Base-by-base conservation (phyloP, 2,113 vertebrate genomes). In the Lophotis ruficrista region DNA sequence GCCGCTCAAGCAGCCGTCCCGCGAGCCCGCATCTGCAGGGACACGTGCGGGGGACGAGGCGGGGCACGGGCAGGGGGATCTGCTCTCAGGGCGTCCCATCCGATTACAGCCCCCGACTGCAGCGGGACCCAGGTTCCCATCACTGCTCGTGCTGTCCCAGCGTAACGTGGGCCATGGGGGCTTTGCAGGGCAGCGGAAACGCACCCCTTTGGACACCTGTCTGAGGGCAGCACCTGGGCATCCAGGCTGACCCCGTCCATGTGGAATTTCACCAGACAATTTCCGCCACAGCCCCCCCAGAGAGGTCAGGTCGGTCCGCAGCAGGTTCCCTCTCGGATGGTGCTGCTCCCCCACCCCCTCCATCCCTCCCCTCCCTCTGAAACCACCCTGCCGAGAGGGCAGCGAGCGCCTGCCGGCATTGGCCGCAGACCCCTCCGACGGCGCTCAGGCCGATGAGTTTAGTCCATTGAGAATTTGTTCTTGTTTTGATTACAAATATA, bases 151-250 rank as follows among this genome's bases (percentile, higher is more conserved):
- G 19, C n/a, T 66, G 47, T 19, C 35, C 45, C 64, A 6, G 43
- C 0, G 0, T 25, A 13, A 33, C 25, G 15, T 0, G 0, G 35
- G 64, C 27, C 18, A 3, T 3, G 11, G 6, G 48, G 71, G 48
- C 66, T 81, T 13, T 54, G 82, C 56, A 23, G 56, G 13, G 65
- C 73, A n/a, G 4, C 13, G 41, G 50, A 14, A 35, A 51, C 0
- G 2, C n/a, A 18, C 45, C 47, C 0, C 0, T 41, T 57, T 38
- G 45, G 23, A 12, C 4, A 1, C 0, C 7, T 12, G 24, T 48
- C 51, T 38, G 38, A 50, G 54, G 33, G 35, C 68, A 43, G 66
- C 41, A 60, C 57, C 58, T 35, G 56, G 45, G 19, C 41, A 20
- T 10, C 30, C 86, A 69, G 66, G 38, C 11, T 43, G 21, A 11